phyloP scores from a whole-genome alignment of 2,888 invertebrate genomes.

The Apotomis betuletana region DNA sequence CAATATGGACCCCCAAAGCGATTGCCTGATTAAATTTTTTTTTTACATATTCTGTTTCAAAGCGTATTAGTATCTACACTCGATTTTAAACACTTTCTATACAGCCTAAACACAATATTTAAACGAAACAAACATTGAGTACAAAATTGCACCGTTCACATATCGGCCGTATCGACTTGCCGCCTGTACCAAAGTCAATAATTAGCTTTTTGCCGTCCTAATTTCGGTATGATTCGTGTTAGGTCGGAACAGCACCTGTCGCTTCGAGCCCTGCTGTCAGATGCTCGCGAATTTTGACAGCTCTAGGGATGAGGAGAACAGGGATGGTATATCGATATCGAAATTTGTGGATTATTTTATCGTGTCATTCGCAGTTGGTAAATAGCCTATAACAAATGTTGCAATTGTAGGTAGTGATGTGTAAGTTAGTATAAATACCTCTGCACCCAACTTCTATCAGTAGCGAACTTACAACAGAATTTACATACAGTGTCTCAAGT shows the following conservation, averaged over 20 bases:
- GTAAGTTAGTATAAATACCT: no score
- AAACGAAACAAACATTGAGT: background rate
- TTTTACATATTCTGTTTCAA: no score
- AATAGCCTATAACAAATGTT: no score
- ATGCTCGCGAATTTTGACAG: conserved; percentile 45
- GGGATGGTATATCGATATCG: conserved; percentile 26
- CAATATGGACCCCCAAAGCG: no score
- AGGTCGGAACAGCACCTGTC: conserved; percentile 61
- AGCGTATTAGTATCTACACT: no score
- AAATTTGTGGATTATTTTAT: conserved; percentile 19
- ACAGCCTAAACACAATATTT: background rate
- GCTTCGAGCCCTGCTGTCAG: conserved; percentile 65
- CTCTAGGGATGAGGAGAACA: conserved; percentile 23
- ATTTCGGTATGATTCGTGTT: conserved; percentile 42
- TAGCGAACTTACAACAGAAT: no score
- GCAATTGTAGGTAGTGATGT: no score
- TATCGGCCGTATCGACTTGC: conserved; percentile 7
- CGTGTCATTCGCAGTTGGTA: no score
- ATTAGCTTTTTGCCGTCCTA: conserved; percentile 40
- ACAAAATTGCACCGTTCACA: conserved; percentile 14
- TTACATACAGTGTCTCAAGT: no score
- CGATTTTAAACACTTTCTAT: background rate
- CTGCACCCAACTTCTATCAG: no score
- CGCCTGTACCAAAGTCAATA: conserved; percentile 23
- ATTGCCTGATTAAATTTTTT: no score